A percentile compares a stretch with the other conserved stretches of the same genome.
phyloP scores from a whole-genome alignment of 1,140 invertebrate genomes.

The Acyrthosiphon pisum region DNA sequence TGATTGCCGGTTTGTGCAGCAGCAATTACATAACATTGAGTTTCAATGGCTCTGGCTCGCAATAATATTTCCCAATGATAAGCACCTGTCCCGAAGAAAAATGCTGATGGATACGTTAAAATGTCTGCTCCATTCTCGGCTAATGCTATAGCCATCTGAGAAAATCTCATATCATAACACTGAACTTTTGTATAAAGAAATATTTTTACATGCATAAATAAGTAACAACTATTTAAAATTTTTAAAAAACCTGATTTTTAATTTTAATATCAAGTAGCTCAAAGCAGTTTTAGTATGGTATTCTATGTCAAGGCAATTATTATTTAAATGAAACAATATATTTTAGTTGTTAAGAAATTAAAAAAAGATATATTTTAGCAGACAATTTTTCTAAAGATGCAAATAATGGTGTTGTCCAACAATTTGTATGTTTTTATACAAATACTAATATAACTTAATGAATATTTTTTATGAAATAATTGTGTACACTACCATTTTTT shows the following conservation, averaged over 20 bases:
- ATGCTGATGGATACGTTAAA: constrained; percentile 93
- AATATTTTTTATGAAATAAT: not conserved
- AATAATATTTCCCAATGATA: constrained; percentile 92
- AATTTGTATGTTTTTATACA: not conserved
- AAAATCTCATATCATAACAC: constrained; percentile 96
- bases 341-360: not conserved
- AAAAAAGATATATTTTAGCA: not conserved
- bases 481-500: not conserved
- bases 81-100: constrained; percentile 88
- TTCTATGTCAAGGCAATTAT: not conserved
- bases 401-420: not conserved
- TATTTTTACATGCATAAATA: not conserved
- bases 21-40: constrained; percentile 91
- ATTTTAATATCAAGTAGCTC: not conserved
- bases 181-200: constrained; percentile 61
- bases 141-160: constrained; percentile 80
- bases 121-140: constrained; percentile 81
- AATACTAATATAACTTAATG: not conserved
- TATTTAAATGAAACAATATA: not conserved
- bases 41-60: constrained; percentile 85
- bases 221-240: not conserved
- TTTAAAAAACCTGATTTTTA: not conserved
- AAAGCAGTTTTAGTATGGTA: not conserved
- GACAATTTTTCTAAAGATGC: not conserved
- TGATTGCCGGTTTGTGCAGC: constrained; percentile 92